These are phyloP conservation scores for Monodelphis domestica DNA, from an alignment of 2,797 vertebrate genomes.

Conservation along the genomic window DNA sequence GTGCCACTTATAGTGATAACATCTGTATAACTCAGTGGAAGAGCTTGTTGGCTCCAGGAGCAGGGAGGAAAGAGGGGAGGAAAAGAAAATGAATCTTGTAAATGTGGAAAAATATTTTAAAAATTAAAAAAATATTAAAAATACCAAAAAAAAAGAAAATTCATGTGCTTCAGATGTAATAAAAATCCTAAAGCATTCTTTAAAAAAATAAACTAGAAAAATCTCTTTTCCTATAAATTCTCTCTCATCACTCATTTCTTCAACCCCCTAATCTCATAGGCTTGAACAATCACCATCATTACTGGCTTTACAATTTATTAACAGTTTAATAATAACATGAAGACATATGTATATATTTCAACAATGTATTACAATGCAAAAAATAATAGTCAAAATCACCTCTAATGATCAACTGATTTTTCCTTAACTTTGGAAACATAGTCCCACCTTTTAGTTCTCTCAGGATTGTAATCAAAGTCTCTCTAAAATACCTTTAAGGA, in stretches of 20 bases:
- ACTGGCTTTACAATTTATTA: neutral
- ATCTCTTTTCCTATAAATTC: neutral
- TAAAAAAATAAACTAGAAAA: neutral
- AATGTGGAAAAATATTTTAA: too few relatives aligned
- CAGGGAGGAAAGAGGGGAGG: too few relatives aligned
- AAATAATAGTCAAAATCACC: neutral
- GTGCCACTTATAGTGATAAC: neutral
- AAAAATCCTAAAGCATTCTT: too few relatives aligned
- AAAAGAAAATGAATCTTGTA: too few relatives aligned
- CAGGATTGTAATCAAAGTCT: neutral
- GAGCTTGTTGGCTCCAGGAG: too few relatives aligned
- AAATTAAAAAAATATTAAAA: too few relatives aligned
- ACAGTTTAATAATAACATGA: neutral
- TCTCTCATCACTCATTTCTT: neutral
- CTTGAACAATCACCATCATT: neutral
- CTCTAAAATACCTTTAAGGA: neutral
- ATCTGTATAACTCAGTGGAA: too few relatives aligned
- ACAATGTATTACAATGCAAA: neutral
- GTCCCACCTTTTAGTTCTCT: neutral
- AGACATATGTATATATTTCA: neutral
- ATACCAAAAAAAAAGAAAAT: too few relatives aligned
- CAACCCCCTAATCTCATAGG: neutral
- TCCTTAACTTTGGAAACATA: neutral
- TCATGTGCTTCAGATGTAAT: too few relatives aligned
- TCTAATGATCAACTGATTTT: neutral